Evolutionary conservation across 2,888 invertebrate species (phyloP).

Genomic region (Brachyptera risi): DNA sequence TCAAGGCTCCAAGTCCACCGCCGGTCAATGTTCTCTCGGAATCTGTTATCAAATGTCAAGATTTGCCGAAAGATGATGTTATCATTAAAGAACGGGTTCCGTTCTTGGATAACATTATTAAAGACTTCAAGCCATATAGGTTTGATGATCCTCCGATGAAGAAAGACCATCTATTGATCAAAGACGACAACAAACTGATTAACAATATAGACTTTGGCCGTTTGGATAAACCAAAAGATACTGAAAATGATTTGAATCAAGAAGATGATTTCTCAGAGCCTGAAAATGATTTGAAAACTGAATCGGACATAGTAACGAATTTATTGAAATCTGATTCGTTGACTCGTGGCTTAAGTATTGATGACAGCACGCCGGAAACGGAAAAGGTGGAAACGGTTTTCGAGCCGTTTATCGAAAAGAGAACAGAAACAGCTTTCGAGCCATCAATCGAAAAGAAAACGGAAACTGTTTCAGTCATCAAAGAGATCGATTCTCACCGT

Average conservation of each 20-base stretch:
- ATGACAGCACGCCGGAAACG: constrained; percentile 18
- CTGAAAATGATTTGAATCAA: background rate
- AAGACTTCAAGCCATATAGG: constrained; percentile 1
- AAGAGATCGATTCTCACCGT: constrained; percentile 39
- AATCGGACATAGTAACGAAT: constrained; percentile 33
- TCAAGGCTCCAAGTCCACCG: constrained; percentile 35
- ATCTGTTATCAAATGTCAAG: constrained; percentile 15
- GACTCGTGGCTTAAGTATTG: constrained; percentile 27
- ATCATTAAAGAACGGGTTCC: background rate
- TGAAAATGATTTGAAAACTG: constrained; percentile 36
- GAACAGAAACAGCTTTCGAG: constrained; percentile 35
- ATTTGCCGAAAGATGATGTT: background rate
- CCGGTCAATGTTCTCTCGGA: constrained; percentile 42
- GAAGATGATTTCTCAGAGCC: constrained; percentile 35
- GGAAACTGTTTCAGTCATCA: constrained; percentile 41
- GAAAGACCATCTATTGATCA: background rate
- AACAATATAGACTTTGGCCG: constrained; percentile 14
- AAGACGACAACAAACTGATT: constrained; percentile 5
- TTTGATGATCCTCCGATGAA: background rate
- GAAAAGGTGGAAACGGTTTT: constrained; percentile 30
- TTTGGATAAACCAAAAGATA: background rate
- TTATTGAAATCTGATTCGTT: constrained; percentile 30
- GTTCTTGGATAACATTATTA: background rate
- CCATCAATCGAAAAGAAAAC: constrained; percentile 34
- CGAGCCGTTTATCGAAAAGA: constrained; percentile 34